phyloP scores from a whole-genome alignment of 1,140 invertebrate genomes.

The Bicyclus anynana region DNA sequence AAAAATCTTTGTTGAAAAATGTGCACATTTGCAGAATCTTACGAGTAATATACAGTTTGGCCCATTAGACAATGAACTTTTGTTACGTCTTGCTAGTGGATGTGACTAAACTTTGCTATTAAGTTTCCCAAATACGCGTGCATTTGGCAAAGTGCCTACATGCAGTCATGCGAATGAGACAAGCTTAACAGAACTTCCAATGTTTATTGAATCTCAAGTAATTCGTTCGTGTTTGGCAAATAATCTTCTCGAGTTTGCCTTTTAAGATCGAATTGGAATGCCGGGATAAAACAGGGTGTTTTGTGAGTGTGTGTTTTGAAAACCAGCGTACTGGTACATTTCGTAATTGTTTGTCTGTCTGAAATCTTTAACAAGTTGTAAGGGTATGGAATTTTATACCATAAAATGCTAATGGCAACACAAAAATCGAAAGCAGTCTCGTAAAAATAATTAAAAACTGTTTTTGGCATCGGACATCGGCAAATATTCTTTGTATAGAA shows the following conservation, averaged over 20 bases:
- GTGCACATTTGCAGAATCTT: not conserved
- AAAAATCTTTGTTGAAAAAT: not conserved
- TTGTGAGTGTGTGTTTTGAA: too few relatives aligned
- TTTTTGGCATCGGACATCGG: too few relatives aligned
- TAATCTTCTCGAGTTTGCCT: not conserved
- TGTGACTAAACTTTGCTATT: conserved; percentile 19
- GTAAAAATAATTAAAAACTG: too few relatives aligned
- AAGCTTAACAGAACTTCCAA: conserved; percentile 9
- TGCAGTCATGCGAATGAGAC: conserved; percentile 6
- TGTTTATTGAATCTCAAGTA: conserved; percentile 10
- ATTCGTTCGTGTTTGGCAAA: conserved; percentile 1
- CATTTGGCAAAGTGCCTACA: conserved; percentile 23
- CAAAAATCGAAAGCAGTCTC: too few relatives aligned
- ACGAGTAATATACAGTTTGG: not conserved
- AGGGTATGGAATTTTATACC: too few relatives aligned
- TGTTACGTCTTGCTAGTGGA: not conserved
- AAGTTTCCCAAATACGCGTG: conserved; percentile 19
- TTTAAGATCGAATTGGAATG: not conserved
- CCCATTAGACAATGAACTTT: not conserved
- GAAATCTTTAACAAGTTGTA: too few relatives aligned
- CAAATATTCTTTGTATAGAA: too few relatives aligned
- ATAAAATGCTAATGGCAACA: too few relatives aligned
- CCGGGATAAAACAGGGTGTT: not conserved
- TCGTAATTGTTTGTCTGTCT: too few relatives aligned
- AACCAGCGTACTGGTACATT: too few relatives aligned